Base-by-base conservation (phyloP, 1,140 invertebrate species). In the Trigoniulus corallinus region DNA sequence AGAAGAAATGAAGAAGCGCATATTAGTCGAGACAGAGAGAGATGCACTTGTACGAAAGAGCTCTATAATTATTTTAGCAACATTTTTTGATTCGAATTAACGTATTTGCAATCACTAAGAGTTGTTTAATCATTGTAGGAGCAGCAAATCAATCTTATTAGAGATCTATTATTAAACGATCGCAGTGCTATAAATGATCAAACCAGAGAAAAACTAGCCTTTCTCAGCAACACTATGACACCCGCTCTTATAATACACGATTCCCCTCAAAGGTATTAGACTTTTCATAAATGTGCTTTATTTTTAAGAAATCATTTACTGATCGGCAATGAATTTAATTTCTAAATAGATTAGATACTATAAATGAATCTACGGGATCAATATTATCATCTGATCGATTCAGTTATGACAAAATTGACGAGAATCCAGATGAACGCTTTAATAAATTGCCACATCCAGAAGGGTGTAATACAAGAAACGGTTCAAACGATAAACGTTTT, bases 381-480 rank as follows among this genome's bases (percentile, higher is more conserved):
- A 56, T 62, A n/a, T 50, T 68, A 42, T 61, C 59, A 10, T 49
- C 54, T 13, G 56, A 54, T 13, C 64, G 68, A 52, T 59, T 67
- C 42, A 87, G 84, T 52, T 84, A 84, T 58, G 87, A 87, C 3
- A 79, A 81, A 43, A 91, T 86, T 0, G 86, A 89, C 58, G 86
- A 92, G 63, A 86, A 91, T 67, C 71, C 88, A 47, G 81, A 71
- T 44, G 41, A 34, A 54, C 3, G 58, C 61, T 39, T 39, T 24
- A 22, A 44, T 50, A 15, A 34, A n/a, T 12, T 24, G 10, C 81
- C 78, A 78, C 77, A 78, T 74, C 78, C 53, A 29, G 26, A 20
- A 13, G 49, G 20, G 4, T 40, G 34, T 18, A 52, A 21, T 25
- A 2, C n/a, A 22, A 48, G 21, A 20, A 13, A 21, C 15, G 23